Conservation (phyloP, 2,113 vertebrate genomes). For the Triplophysa tibetana region DNA sequence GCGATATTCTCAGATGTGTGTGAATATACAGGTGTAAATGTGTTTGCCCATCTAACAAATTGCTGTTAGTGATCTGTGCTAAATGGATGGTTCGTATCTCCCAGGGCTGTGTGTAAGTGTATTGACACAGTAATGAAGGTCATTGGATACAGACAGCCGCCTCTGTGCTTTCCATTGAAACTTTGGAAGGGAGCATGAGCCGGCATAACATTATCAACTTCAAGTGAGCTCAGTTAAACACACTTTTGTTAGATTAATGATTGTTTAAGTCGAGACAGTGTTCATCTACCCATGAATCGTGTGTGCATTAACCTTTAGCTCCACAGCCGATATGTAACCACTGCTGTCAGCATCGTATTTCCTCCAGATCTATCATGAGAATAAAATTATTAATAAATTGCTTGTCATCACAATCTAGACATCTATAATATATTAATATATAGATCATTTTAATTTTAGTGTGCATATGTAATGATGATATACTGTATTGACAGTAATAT, state of each 20-base stretch:
- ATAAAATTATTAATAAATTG: background rate
- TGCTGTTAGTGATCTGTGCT: no score
- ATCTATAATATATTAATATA: no score
- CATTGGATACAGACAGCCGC: background rate
- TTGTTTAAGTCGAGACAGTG: background rate
- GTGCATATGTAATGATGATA: no score
- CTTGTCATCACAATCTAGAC: background rate
- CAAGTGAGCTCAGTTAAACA: background rate
- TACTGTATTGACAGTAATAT: no score
- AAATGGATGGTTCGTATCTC: no score
- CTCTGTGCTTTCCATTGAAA: background rate
- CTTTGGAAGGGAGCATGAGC: background rate
- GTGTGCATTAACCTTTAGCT: constrained; percentile 78
- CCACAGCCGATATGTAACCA: constrained; percentile 89
- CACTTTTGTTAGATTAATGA: background rate
- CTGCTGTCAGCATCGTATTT: constrained; percentile 93
- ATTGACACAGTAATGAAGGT: background rate
- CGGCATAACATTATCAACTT: background rate
- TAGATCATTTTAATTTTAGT: no score
- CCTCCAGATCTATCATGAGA: constrained; percentile 87
- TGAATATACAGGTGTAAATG: no score
- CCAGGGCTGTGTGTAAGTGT: background rate
- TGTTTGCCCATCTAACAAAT: no score
- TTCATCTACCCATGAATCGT: background rate
- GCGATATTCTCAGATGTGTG: no score